Percentiles rank a stretch among this genome's conserved stretches.
These are phyloP conservation scores for Chesias legatella DNA, from an alignment of 2,888 invertebrate species.

Conservation along the genomic window DNA sequence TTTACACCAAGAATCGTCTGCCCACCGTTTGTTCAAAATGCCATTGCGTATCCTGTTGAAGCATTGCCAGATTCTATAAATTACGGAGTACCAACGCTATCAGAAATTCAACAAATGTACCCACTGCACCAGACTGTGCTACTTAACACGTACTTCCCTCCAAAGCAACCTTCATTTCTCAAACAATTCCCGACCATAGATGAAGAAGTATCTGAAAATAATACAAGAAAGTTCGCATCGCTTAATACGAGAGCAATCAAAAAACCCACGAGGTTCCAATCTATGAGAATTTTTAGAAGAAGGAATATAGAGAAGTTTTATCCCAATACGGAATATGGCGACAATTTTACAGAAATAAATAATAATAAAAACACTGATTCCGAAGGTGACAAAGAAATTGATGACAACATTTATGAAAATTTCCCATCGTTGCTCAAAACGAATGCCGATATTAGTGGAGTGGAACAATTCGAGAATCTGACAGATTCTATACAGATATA, in stretches of 20 bases:
- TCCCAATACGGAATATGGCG: constrained; percentile 72
- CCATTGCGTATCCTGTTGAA: constrained; percentile 49
- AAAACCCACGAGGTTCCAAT: constrained; percentile 65
- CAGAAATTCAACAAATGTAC: constrained; percentile 71
- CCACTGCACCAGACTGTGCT: constrained; percentile 69
- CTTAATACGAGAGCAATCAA: constrained; percentile 63
- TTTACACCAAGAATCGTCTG: constrained; percentile 72
- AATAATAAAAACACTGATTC: constrained; percentile 57
- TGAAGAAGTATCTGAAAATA: constrained; percentile 55
- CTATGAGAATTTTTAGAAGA: constrained; percentile 70
- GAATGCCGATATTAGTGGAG: constrained; percentile 62
- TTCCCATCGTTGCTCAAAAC: constrained; percentile 59
- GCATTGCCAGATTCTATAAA: constrained; percentile 40
- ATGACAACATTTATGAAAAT: constrained; percentile 67
- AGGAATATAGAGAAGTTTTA: constrained; percentile 74
- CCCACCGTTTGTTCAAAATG: constrained; percentile 68
- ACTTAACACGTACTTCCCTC: constrained; percentile 65
- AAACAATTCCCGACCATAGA: constrained; percentile 69
- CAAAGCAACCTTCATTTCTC: constrained; percentile 63
- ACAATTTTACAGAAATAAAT: constrained; percentile 72
- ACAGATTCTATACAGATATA: constrained; percentile 85
- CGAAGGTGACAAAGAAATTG: constrained; percentile 40
- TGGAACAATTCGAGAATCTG: constrained; percentile 81
- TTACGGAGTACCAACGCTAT: constrained; percentile 64
- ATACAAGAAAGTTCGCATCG: constrained; percentile 67